Evolutionary conservation across 2,888 invertebrate species (phyloP).

Genomic region (Cetonia aurata): DNA sequence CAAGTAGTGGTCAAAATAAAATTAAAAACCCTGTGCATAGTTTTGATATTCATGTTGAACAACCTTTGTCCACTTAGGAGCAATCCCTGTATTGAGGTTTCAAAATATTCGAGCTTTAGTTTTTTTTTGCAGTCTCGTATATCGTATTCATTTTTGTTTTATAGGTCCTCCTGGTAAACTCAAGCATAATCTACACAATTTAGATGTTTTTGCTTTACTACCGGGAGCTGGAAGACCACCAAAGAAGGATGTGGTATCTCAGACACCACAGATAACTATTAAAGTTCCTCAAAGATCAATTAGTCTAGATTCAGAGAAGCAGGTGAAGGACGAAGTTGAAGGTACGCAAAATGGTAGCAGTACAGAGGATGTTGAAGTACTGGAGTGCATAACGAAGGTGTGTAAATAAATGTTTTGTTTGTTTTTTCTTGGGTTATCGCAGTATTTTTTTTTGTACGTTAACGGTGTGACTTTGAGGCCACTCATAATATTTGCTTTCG

Average conservation of each 20-base stretch:
- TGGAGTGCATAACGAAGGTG: constrained; percentile 63
- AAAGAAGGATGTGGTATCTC: not conserved
- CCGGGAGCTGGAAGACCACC: constrained; percentile 68
- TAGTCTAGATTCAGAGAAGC: constrained; percentile 14
- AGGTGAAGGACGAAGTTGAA: not conserved
- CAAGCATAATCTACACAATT: constrained; percentile 70
- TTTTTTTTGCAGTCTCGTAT: too few species aligned
- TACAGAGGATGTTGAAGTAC: constrained; percentile 52
- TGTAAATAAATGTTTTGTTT: constrained; percentile 11
- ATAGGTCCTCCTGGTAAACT: constrained; percentile 62
- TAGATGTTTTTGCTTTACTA: constrained; percentile 75
- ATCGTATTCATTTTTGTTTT: constrained; percentile 1
- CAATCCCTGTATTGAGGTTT: too few species aligned
- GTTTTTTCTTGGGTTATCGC: not conserved
- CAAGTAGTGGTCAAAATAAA: too few species aligned
- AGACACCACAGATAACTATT: not conserved
- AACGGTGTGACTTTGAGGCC: not conserved
- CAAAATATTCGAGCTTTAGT: too few species aligned
- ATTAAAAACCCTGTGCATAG: too few species aligned
- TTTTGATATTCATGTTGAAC: too few species aligned
- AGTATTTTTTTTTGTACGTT: not conserved
- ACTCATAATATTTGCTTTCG: too few species aligned
- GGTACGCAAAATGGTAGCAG: constrained; percentile 4
- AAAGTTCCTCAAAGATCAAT: constrained; percentile 11
- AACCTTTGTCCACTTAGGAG: too few species aligned